Base-by-base conservation (phyloP, 2,113 vertebrate genomes). In the Microcebus jonahi region DNA sequence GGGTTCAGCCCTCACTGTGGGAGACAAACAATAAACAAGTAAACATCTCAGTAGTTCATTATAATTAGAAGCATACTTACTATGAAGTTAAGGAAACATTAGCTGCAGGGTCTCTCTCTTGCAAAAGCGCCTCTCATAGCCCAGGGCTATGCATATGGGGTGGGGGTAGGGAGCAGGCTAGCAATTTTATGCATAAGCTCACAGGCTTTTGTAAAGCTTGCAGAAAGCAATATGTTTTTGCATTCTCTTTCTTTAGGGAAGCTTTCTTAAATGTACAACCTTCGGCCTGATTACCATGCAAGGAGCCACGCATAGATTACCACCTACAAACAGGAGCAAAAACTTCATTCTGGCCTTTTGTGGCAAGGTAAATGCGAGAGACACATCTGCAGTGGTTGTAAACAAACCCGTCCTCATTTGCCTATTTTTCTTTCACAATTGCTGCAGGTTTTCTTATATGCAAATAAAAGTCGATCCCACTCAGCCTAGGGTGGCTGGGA, bases 391-490 rank as follows among this genome's bases (percentile, higher is more conserved):
- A 70, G 68, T 89, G 93, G 90, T 85, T 91, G 65, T 95, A 95
- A 97, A 97, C 96, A 96, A 96, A 87, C 94, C 94, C 39, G 68
- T 48, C 89, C 89, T 95, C 93, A 95, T 97, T 97, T 97, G 96
- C 93, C 93, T 97, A 80, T 89, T 95, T 95, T 91, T 82, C 89
- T 93, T 91, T 82, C 86, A 91, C 96, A 94, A 91, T 91, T 87
- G 95, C 96, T 97, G 87, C 73, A 86, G 91, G 95, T 96, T 97
- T 98, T 95, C 97, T 97, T 92, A 88, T 61, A 97, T 96, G 97
- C 96, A 97, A 97, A 98, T 95, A 50, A 34, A 81, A 89, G 87
- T 36, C 50, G 90, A 88, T 95, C 93, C 92, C 34, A n/a, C 63
- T 76, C 93, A 61, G 88, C 55, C 55, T n/a, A 2, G 45, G 59